phyloP scores from a whole-genome alignment of 2,888 invertebrate species.

The Alcis repandata region DNA sequence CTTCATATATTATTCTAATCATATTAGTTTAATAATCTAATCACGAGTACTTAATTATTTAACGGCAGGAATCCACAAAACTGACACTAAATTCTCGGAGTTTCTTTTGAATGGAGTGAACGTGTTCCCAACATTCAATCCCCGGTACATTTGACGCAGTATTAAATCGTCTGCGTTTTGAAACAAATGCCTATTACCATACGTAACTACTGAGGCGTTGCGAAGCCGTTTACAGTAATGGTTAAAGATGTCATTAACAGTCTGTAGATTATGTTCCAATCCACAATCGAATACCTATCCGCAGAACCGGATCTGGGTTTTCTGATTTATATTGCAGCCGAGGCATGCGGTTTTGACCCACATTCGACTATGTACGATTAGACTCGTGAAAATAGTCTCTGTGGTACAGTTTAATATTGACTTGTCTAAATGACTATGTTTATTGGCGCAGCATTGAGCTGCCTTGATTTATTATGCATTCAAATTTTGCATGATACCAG shows the following conservation, averaged over 20 bases:
- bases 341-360: conserved; percentile 47
- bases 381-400: conserved; percentile 39
- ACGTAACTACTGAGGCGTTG: conserved; percentile 12
- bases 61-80: conserved; percentile 3
- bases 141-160: background rate
- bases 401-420: conserved; percentile 13
- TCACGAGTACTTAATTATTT: background rate
- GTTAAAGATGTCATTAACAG: conserved; percentile 23
- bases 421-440: conserved; percentile 8
- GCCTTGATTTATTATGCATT: conserved; percentile 14
- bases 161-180: conserved; percentile 14
- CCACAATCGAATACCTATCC: conserved; percentile 19
- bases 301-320: conserved; percentile 36
- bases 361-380: conserved; percentile 41
- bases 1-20: background rate
- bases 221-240: background rate
- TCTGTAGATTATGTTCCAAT: conserved; percentile 25
- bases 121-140: background rate
- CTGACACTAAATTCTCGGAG: background rate
- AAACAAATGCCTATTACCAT: conserved; percentile 10
- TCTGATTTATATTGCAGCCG: conserved; percentile 33
- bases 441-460: conserved; percentile 20
- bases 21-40: background rate
- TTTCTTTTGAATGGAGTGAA: background rate
- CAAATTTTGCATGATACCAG: background rate